phyloP scores from a whole-genome alignment of 2,113 vertebrate genomes.

The Erythrolamprus reginae region DNA sequence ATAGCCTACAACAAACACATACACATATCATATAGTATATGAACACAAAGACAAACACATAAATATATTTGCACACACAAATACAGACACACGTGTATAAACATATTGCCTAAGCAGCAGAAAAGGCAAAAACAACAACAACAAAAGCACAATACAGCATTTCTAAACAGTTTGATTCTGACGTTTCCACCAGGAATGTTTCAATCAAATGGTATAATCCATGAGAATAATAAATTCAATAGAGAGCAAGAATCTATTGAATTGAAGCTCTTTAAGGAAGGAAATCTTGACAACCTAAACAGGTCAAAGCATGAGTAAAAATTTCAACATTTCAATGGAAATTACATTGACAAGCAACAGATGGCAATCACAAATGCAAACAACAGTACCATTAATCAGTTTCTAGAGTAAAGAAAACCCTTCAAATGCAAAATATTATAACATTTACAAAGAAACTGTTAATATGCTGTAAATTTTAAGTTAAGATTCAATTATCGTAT shows the following conservation, averaged over 20 bases:
- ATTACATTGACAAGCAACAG: not conserved
- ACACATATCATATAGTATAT: not conserved
- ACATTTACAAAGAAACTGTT: not conserved
- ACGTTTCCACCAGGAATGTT: not conserved
- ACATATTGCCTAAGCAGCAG: not conserved
- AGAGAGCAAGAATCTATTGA: not conserved
- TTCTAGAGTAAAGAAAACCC: not conserved
- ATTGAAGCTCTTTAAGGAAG: not conserved
- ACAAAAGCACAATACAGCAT: not conserved
- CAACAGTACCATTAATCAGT: not conserved
- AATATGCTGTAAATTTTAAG: not conserved
- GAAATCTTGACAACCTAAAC: not conserved
- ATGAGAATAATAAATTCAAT: not conserved
- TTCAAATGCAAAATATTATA: not conserved
- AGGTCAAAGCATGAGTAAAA: not conserved
- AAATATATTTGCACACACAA: not conserved
- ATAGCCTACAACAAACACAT: not conserved
- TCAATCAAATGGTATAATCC: not conserved
- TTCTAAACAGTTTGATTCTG: not conserved
- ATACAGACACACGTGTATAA: not conserved
- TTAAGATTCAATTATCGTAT: not conserved
- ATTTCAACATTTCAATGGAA: not conserved
- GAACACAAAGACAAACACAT: not conserved
- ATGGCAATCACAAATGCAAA: no score
- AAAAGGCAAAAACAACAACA: no score